Base-by-base conservation (phyloP, 2,888 invertebrate genomes). In the Diaperis boleti region DNA sequence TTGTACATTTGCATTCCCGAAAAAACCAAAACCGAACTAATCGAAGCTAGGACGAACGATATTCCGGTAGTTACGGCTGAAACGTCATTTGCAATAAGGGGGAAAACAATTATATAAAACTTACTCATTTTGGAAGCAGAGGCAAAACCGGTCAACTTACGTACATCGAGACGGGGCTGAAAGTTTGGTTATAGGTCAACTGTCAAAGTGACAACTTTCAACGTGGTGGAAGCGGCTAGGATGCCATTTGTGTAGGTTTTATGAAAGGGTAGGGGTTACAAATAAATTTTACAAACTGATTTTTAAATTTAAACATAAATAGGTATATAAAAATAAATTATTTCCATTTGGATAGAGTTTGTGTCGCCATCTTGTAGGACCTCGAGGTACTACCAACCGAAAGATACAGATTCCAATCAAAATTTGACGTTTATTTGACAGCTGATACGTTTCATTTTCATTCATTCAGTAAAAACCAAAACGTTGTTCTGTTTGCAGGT, bases 1-100 rank as follows among this genome's bases (percentile, higher is more conserved):
- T 90, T 91, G 78, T 94, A 95, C 85, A 96, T 92, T 83, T 96
- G 96, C 91, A 97, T 92, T 54, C 92, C 92, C 72, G 94, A 95
- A 83, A 96, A 95, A 73, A 95, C 84, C 5, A 96, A 84, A 22
- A 96, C 86, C 5, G 92, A 88, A 72, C 95, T 81, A 70, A 95
- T 91, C 29, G 90, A 87, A 0, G 96, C 91, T 71, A 96, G 82
- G 47, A 90, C 82, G 71, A 92, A 89, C 6, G 94, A 94, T 72
- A 89, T 87, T 78, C 88, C 88, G 78, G 89, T 90, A 68, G 89
- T 88, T 33, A 89, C 87, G 70, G 89, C 91, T 90, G 52, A 83
- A 78, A 88, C n/a, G n/a, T n/a, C n/a, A n/a, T n/a, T n/a, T n/a
- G n/a, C n/a, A n/a, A n/a, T n/a, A n/a, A n/a, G n/a, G n/a, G n/a